Evolutionary conservation across 2,113 vertebrate species (phyloP), one percentile per base, ranked within the genome.

Genomic region (Cololabis saira): DNA sequence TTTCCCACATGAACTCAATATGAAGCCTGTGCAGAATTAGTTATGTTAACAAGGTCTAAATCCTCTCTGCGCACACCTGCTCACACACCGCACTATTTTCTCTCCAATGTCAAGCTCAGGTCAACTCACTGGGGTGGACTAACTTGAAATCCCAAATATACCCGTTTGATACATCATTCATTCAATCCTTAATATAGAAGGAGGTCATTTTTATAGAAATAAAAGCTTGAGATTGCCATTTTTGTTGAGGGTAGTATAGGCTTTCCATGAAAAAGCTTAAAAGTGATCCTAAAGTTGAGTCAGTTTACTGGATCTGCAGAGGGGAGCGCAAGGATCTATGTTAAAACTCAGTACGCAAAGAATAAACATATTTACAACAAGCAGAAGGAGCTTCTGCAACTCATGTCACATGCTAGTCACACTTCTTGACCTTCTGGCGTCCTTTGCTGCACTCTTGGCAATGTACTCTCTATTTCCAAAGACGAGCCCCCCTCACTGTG

Each of bases 361-460:
- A 37, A 37, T 37, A 11, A 37, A 37, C 10, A 37, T 37, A 37
- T 11, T 37, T 37, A 11, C 6, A 7, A 37, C 33, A 37, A 37
- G 33, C 2, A 37, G 33, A 11, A 37, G 33, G 6, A 37, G 47
- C 54, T 42, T 19, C 49, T 22, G 61, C 33, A 42, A 21, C 61
- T 57, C 21, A 41, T 48, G 59, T 81, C 81, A 84, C 81, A 84
- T 80, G 70, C 59, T 71, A 1, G 7, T 81, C 77, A 73, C 71
- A 59, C 55, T 7, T 74, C 58, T 65, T 83, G 73, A 79, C 64
- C 74, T 77, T 67, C 72, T 73, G 71, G 76, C 74, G 48, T 37
- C 57, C 40, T 74, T 15, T 22, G n/a, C 43, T 42, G 41, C 42
- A 24, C 45, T 61, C 52, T 44, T 58, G 33, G 24, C 50, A 43